Base-by-base conservation (phyloP, 2,888 invertebrate species). In the Apodemia mormo region DNA sequence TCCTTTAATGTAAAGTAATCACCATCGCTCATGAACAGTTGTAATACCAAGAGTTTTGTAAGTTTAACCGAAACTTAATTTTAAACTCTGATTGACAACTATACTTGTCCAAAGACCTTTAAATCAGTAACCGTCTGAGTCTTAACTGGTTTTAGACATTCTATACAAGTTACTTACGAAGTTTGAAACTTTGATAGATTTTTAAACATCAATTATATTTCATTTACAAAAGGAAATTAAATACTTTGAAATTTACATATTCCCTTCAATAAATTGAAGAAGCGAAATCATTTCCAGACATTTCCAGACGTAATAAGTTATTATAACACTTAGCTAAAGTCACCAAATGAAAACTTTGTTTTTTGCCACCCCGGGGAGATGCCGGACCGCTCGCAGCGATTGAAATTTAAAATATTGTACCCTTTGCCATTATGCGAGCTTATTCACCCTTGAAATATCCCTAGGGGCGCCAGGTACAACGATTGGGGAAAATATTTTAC, bases 371-470 rank as follows among this genome's bases (percentile, higher is more conserved):
- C 89, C 79, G 82, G 84, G 81, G 84, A 82, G 83, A 75, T 72
- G 80, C 79, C 76, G 86, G 93, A 92, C 93, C 92, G 93, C 93
- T 92, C 85, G 89, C 92, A 90, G 92, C 92, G 92, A 92, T 93
- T 92, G 92, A 92, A 93, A 93, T 93, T 93, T 93, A 92, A 93
- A 94, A 94, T 93, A 93, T 93, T 92, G 92, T 93, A 93, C 93
- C 92, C 92, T 92, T 93, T 92, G 91, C 93, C 90, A 93, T 94
- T 93, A 93, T 93, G 88, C 91, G 87, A 89, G 93, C 92, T 93
- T 92, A 92, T 92, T 92, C 94, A 93, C 93, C 93, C 93, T 92
- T 94, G 93, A 94, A 94, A 94, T 94, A 94, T 93, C 94, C 93
- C 93, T 87, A 78, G 91, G 93, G 92, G 92, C 84, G 87, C 87